phyloP scores from a whole-genome alignment of 2,113 vertebrate species.

The Istiophorus platypterus region DNA sequence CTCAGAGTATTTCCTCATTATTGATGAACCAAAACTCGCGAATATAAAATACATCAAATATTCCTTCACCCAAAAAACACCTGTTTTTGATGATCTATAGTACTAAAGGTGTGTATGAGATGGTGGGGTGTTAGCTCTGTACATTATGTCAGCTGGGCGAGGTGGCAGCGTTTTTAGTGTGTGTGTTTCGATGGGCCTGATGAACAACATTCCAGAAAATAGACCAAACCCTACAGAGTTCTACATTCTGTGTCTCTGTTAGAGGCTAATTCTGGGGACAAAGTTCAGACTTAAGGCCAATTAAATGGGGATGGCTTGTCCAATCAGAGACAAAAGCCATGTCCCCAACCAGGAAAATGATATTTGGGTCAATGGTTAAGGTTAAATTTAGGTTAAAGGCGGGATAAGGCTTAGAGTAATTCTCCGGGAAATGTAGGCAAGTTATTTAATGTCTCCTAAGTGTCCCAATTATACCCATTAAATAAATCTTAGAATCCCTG shows the following conservation, averaged over 20 bases:
- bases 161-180: constrained; percentile 10
- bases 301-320: too few species aligned
- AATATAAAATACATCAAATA: neutral
- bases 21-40: neutral
- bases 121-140: constrained; percentile 33
- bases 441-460: too few species aligned
- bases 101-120: constrained; percentile 12
- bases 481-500: neutral
- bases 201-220: constrained; percentile 72
- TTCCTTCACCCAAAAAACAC: neutral
- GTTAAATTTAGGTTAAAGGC: too few species aligned
- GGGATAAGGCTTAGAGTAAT: too few species aligned
- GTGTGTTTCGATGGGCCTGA: constrained; percentile 71
- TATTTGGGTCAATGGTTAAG: too few species aligned
- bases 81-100: neutral
- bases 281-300: too few species aligned
- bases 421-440: too few species aligned
- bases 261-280: too few species aligned
- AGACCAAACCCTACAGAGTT: constrained; percentile 41
- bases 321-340: too few species aligned
- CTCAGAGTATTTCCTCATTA: neutral
- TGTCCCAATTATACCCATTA: neutral
- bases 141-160: constrained; percentile 47
- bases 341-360: too few species aligned
- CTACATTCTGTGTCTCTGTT: constrained; percentile 20